Evolutionary conservation across 1,140 invertebrate species (phyloP).

Genomic region (Pseudachorutes palmiensis): DNA sequence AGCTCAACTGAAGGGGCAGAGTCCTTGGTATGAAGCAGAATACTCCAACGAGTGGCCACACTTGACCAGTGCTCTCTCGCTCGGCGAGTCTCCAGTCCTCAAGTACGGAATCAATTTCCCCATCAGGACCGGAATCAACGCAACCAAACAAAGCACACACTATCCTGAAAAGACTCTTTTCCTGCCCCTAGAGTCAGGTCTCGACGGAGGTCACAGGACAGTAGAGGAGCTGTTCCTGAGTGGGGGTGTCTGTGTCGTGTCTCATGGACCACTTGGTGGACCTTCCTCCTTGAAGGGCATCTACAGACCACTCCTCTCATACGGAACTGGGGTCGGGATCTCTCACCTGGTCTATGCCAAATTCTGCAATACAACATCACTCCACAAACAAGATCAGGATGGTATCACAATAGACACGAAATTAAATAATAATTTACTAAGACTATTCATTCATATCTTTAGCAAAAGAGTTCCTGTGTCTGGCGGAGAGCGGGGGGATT

Average conservation of each 20-base stretch:
- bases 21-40: constrained; percentile 36
- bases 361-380: constrained; percentile 14
- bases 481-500: constrained; percentile 34
- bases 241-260: constrained; percentile 30
- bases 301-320: constrained; percentile 32
- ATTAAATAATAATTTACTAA: background rate
- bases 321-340: constrained; percentile 33
- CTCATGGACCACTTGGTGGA: constrained; percentile 33
- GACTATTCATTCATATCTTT: constrained; percentile 3
- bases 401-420: background rate
- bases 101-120: constrained; percentile 35
- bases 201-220: background rate
- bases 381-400: background rate
- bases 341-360: constrained; percentile 21
- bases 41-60: constrained; percentile 32
- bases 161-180: constrained; percentile 22
- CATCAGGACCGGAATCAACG: constrained; percentile 28
- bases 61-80: constrained; percentile 28
- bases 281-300: constrained; percentile 29
- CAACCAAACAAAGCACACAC: constrained; percentile 10
- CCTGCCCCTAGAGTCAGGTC: constrained; percentile 8
- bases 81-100: constrained; percentile 33
- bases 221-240: constrained; percentile 31
- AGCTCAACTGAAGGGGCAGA: constrained; percentile 24
- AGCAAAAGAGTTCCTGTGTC: constrained; percentile 26